Evolutionary conservation across 2,113 vertebrate genomes (phyloP).

Genomic region (Nesoenas mayeri): DNA sequence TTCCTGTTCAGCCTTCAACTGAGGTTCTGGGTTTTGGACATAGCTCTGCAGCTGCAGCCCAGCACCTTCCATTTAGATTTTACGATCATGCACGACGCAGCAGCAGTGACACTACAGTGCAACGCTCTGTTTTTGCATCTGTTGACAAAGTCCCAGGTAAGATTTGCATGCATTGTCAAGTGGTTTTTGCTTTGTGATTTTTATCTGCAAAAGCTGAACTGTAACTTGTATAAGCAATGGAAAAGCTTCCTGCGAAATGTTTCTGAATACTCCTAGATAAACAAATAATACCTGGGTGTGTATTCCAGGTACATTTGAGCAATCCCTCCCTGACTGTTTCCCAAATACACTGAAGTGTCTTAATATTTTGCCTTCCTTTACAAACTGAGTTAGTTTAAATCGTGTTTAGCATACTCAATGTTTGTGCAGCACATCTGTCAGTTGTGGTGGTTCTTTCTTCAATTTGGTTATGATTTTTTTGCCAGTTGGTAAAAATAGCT

Average conservation of each 20-base stretch:
- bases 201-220: neutral
- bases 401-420: neutral
- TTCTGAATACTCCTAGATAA: neutral
- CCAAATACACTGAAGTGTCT: neutral
- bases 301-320: neutral
- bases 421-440: neutral
- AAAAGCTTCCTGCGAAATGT: neutral
- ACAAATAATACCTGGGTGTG: neutral
- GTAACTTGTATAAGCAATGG: neutral
- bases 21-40: conserved; percentile 92
- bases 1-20: conserved; percentile 78
- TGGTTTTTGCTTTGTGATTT: neutral
- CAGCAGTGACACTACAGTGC: conserved; percentile 86
- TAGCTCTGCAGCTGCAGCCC: conserved; percentile 72
- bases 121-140: conserved; percentile 87
- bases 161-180: neutral
- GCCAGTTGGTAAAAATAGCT: neutral
- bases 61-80: conserved; percentile 93
- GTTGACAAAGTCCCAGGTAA: conserved; percentile 99
- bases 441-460: neutral
- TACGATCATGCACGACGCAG: conserved; percentile 92
- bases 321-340: neutral
- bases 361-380: neutral
- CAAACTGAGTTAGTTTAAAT: neutral
- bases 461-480: neutral